Percentiles rank a stretch among this genome's conserved stretches.
Evolutionary conservation across 2,797 vertebrate species (phyloP).

Genomic region (Coilia nasus): DNA sequence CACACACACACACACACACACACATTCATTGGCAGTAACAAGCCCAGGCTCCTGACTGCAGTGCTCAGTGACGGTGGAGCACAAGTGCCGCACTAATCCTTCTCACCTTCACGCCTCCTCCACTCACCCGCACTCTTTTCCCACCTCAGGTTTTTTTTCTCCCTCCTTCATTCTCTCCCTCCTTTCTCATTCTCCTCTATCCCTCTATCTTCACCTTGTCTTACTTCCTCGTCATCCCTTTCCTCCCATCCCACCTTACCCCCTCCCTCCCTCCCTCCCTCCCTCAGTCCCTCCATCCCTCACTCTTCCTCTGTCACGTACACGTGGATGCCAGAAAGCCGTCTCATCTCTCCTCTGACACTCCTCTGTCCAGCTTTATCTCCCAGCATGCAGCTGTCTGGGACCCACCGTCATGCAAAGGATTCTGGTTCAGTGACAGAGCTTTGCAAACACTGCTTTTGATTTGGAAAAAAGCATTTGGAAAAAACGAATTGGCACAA

Average conservation of each 20-base stretch:
- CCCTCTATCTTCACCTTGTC: neutral
- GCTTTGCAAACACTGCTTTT: neutral
- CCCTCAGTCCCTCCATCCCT: neutral
- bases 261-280: neutral
- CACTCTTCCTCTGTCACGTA: neutral
- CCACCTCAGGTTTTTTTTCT: neutral
- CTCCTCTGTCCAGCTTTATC: neutral
- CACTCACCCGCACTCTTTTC: neutral
- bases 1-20: neutral
- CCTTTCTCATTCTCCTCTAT: neutral
- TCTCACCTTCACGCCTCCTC: neutral
- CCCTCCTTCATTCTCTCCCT: neutral
- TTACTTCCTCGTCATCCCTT: too few relatives aligned
- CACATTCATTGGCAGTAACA: too few relatives aligned
- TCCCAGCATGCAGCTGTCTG: neutral
- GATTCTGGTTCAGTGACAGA: neutral
- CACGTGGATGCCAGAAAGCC: neutral
- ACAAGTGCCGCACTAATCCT: neutral
- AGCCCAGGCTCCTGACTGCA: neutral
- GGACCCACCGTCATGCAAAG: neutral
- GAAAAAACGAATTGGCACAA: neutral
- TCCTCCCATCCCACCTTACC: neutral
- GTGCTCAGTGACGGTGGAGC: constrained; percentile 1
- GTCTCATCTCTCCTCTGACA: neutral
- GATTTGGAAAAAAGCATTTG: neutral